A percentile compares a stretch with the other conserved stretches of the same genome.
Conservation (phyloP, 2,113 vertebrate genomes). For the Tor tambroides region DNA sequence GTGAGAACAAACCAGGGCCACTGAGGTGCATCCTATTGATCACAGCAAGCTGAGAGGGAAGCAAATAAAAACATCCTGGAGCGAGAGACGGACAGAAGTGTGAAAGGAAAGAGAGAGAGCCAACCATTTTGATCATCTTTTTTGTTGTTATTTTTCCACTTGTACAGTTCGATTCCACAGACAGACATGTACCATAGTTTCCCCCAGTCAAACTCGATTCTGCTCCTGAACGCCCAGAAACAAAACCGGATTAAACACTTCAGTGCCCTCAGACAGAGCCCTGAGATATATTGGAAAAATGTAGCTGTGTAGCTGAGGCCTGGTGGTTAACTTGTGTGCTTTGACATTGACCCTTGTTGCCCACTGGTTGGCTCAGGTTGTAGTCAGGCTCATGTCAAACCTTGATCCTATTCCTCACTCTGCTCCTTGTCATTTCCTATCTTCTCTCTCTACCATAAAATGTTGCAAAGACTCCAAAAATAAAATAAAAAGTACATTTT, state of each 20-base stretch:
- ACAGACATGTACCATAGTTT: neutral
- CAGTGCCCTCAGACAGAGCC: neutral
- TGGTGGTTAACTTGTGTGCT: constrained; percentile 3
- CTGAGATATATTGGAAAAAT: neutral
- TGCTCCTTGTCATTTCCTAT: neutral
- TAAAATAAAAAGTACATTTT: neutral
- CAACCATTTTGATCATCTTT: neutral
- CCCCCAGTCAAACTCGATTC: neutral
- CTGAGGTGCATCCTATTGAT: constrained; percentile 37
- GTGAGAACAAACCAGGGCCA: constrained; percentile 28
- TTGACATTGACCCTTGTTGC: neutral
- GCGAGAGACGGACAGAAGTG: neutral
- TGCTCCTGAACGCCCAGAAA: constrained; percentile 8
- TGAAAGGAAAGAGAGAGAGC: neutral
- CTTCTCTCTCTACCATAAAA: neutral
- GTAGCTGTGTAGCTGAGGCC: neutral
- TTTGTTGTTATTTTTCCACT: neutral
- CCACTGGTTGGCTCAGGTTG: neutral
- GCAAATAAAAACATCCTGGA: constrained; percentile 5
- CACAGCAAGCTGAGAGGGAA: constrained; percentile 5
- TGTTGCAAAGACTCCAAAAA: neutral
- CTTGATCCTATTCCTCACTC: neutral
- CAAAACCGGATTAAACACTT: constrained; percentile 7
- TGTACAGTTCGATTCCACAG: neutral
- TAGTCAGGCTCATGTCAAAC: neutral